Conservation (phyloP, 2,797 vertebrate genomes). For the Spea hammondii region DNA sequence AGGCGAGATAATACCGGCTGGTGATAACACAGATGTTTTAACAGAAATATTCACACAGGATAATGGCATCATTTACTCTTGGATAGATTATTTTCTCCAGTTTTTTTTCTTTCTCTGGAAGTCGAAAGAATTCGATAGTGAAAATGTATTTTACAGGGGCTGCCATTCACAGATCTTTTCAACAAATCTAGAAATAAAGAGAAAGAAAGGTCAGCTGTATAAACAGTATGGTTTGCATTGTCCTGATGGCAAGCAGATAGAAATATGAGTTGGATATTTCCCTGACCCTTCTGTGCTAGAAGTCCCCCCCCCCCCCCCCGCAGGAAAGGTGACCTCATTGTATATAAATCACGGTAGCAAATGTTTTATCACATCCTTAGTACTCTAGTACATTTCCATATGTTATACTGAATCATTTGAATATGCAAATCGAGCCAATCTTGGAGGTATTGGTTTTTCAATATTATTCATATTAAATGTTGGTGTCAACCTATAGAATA, state of each 20-base stretch:
- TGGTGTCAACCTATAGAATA: too few species aligned
- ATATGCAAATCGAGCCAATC: too few species aligned
- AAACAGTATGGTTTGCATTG: slow-evolving; percentile 39
- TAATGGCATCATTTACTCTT: slow-evolving; percentile 38
- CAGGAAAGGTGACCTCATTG: slow-evolving; percentile 9
- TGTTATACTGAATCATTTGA: too few species aligned
- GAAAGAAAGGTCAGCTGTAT: slow-evolving; percentile 35
- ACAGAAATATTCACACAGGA: slow-evolving; percentile 33
- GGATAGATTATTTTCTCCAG: slow-evolving; percentile 38
- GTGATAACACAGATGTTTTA: slow-evolving; percentile 43
- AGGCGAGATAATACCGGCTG: slow-evolving; percentile 39
- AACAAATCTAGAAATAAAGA: slow-evolving; percentile 24
- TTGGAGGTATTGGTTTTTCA: too few species aligned
- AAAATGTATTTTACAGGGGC: slow-evolving; percentile 43
- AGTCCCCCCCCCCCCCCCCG: too few species aligned
- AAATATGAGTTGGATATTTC: slow-evolving; percentile 15
- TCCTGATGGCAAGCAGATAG: slow-evolving; percentile 26
- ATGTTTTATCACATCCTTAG: too few species aligned
- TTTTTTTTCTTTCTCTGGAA: slow-evolving; percentile 21
- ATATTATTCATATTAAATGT: too few species aligned
- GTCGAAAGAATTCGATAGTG: slow-evolving; percentile 32
- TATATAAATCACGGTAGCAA: too few species aligned
- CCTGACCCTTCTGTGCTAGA: neutral
- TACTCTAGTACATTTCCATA: too few species aligned
- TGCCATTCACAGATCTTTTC: slow-evolving; percentile 18